Evolutionary conservation across 2,888 invertebrate genomes (phyloP).

Genomic region (Melinaea marsaeus): DNA sequence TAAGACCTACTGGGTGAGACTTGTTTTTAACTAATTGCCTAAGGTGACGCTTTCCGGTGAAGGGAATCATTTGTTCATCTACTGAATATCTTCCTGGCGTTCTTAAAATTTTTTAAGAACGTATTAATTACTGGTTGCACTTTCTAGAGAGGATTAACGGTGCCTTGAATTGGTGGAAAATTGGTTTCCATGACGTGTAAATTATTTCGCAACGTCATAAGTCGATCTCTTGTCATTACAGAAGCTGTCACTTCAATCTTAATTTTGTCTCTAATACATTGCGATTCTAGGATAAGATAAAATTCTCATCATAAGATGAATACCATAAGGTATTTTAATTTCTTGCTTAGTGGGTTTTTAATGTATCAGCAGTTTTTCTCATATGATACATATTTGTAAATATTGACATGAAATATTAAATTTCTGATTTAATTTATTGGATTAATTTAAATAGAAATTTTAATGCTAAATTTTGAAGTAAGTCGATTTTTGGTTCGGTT

Average conservation of each 20-base stretch:
- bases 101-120: not conserved
- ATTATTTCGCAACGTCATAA: not conserved
- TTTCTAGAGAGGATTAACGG: constrained; percentile 3
- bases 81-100: too few relatives aligned
- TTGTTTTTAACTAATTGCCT: constrained; percentile 4
- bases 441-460: too few relatives aligned
- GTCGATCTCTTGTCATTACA: constrained; percentile 12
- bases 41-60: constrained; percentile 2
- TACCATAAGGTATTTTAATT: constrained; percentile 7
- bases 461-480: not conserved
- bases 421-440: too few relatives aligned
- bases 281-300: constrained; percentile 3
- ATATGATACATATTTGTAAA: constrained; percentile 4
- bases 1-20: not conserved
- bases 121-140: constrained; percentile 8
- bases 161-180: too few relatives aligned
- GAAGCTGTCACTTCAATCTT: constrained; percentile 5
- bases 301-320: constrained; percentile 8
- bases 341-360: constrained; percentile 9
- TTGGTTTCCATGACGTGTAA: constrained; percentile 3
- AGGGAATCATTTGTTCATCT: constrained; percentile 7
- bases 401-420: not conserved
- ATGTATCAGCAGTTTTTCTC: constrained; percentile 3
- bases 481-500: constrained; percentile 4
- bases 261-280: constrained; percentile 11